Evolutionary conservation across 2,113 vertebrate genomes (phyloP).

Genomic region (Grus americana): DNA sequence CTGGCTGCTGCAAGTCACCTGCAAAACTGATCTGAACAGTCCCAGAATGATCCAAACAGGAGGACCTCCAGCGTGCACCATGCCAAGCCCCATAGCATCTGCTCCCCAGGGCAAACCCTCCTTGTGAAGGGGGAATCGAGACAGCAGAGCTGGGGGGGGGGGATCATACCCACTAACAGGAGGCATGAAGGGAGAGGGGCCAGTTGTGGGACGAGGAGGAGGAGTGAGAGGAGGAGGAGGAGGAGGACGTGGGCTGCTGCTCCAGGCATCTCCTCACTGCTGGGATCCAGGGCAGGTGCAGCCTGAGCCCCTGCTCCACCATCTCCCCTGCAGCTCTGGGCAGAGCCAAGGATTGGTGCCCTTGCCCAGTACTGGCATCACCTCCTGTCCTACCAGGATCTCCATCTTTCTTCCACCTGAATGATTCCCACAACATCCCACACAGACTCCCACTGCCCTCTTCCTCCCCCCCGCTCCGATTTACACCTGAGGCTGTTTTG

Average conservation of each 20-base stretch:
- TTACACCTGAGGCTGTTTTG: background rate
- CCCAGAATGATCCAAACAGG: background rate
- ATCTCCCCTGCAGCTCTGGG: background rate
- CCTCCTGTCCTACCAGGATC: background rate
- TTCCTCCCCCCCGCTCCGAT: background rate
- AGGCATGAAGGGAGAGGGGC: background rate
- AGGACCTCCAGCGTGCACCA: background rate
- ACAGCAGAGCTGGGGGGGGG: background rate
- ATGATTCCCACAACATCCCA: background rate
- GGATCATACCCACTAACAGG: background rate
- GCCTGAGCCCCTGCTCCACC: background rate
- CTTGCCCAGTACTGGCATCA: background rate
- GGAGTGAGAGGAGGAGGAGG: background rate
- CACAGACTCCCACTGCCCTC: background rate
- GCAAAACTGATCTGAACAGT: background rate
- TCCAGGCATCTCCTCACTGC: background rate
- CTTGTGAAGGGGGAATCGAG: background rate
- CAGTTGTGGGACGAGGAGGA: background rate
- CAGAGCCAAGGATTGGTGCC: background rate
- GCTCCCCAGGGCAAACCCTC: background rate
- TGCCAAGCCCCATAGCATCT: background rate
- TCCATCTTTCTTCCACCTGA: background rate
- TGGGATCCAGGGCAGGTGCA: background rate
- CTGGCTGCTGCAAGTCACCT: background rate
- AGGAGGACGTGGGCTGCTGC: background rate